A percentile compares a stretch with the other conserved stretches of the same genome.
phyloP scores from a whole-genome alignment of 2,797 vertebrate genomes.

The Trichosurus vulpecula region DNA sequence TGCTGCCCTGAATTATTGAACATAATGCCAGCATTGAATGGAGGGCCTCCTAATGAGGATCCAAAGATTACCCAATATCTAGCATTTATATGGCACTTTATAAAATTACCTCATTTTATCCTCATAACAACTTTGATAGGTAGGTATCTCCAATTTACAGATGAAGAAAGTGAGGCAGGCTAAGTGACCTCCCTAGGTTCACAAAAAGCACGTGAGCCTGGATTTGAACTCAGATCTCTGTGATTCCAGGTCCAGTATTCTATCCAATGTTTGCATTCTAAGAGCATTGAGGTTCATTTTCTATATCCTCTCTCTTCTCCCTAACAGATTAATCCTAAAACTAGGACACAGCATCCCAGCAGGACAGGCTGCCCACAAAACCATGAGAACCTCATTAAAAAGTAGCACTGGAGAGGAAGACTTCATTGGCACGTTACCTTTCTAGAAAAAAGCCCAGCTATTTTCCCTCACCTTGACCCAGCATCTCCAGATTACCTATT shows the following conservation, averaged over 20 bases:
- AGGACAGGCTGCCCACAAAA: neutral
- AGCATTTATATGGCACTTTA: slow-evolving; percentile 6
- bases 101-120: slow-evolving; percentile 8
- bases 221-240: neutral
- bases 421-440: neutral
- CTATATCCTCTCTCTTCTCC: neutral
- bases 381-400: neutral
- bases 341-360: neutral
- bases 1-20: slow-evolving; percentile 32
- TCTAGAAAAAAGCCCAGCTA: neutral
- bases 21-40: neutral
- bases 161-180: slow-evolving; percentile 44
- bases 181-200: slow-evolving; percentile 11
- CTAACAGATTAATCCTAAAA: neutral
- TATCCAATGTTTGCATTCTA: neutral
- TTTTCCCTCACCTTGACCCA: neutral
- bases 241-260: neutral
- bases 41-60: neutral
- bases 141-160: slow-evolving; percentile 14
- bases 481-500: neutral
- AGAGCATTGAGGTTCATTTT: neutral
- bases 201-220: slow-evolving; percentile 8
- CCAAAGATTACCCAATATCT: neutral
- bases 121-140: neutral
- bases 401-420: neutral